Evolutionary conservation across 53 echinoderm and acorn worm species (phyloP).

Genomic region (Astropecten irregularis): DNA sequence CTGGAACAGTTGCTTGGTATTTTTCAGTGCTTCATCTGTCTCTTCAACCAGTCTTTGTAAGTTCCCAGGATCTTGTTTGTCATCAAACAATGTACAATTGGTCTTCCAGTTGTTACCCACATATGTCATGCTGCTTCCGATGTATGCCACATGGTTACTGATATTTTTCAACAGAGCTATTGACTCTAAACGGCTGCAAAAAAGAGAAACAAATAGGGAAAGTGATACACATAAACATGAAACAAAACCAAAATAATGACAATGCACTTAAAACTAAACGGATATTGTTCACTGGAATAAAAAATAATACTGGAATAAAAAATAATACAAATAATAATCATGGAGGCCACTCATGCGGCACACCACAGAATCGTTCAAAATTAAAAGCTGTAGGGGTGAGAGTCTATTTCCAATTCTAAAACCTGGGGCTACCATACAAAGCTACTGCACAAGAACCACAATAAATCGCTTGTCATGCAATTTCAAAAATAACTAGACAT

Average conservation of each 20-base stretch:
- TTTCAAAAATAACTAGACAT: no score
- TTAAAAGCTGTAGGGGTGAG: neutral
- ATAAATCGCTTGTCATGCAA: no score
- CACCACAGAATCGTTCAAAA: neutral
- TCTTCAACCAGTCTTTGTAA: constrained; percentile 63
- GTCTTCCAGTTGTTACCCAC: constrained; percentile 68
- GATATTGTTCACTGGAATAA: neutral
- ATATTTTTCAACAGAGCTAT: constrained; percentile 78
- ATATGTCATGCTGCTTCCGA: constrained; percentile 77
- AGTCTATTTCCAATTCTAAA: no score
- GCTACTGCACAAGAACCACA: no score
- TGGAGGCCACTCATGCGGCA: neutral
- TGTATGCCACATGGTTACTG: constrained; percentile 78
- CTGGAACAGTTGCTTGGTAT: constrained; percentile 53
- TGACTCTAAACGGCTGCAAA: constrained; percentile 73
- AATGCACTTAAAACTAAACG: neutral
- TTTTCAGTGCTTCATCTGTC: constrained; percentile 49
- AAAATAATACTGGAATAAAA: no score
- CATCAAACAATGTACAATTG: constrained; percentile 55
- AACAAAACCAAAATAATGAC: neutral
- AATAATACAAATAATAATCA: neutral
- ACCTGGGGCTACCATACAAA: no score
- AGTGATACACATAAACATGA: neutral
- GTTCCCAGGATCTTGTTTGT: constrained; percentile 55
- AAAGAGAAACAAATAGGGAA: neutral